Evolutionary conservation across 2,888 invertebrate species (phyloP).

Genomic region (Panzeria rudis): DNA sequence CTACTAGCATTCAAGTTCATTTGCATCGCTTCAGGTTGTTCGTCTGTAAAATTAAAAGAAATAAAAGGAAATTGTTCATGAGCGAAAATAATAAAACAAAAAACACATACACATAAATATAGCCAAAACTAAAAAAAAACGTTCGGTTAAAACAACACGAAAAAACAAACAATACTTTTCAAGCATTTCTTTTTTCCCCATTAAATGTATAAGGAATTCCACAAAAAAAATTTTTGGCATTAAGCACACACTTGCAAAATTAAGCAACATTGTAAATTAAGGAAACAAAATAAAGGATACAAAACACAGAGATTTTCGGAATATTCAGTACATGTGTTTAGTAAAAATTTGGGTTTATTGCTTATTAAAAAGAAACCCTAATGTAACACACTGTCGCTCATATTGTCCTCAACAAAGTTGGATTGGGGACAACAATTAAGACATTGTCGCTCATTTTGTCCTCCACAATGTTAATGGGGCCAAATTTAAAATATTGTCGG

Average conservation of each 20-base stretch:
- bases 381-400: no score
- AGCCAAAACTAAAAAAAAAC: slow-evolving; percentile 7
- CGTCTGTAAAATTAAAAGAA: slow-evolving; percentile 72
- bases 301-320: neutral
- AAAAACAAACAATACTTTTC: slow-evolving; percentile 28
- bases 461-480: no score
- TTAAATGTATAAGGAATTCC: slow-evolving; percentile 26
- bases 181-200: neutral
- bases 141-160: neutral
- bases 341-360: neutral
- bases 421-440: no score
- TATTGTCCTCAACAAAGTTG: no score
- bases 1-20: slow-evolving; percentile 72
- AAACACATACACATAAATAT: slow-evolving; percentile 10
- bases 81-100: slow-evolving; percentile 51
- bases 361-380: neutral
- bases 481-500: no score
- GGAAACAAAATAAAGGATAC: neutral
- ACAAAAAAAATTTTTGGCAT: slow-evolving; percentile 25
- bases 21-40: slow-evolving; percentile 69
- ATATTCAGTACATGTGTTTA: neutral
- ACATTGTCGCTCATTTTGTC: no score
- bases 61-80: slow-evolving; percentile 70
- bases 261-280: neutral
- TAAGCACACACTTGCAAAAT: neutral